Percentiles rank a stretch among this genome's conserved stretches.
Conservation (phyloP, 2,888 invertebrate genomes). For the Ophraella communa region DNA sequence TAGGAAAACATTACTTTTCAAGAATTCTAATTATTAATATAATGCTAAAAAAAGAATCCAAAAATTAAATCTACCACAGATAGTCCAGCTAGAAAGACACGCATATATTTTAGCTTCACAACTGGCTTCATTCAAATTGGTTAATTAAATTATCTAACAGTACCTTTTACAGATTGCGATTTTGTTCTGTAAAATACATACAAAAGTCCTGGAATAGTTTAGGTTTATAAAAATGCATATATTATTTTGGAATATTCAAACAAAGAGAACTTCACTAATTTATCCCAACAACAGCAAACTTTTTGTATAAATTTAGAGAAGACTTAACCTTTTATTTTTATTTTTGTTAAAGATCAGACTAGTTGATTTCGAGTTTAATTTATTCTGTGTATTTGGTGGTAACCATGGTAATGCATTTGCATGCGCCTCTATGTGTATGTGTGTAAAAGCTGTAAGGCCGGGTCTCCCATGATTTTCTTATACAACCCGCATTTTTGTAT, state of each 20-base stretch:
- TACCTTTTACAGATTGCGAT: too few relatives aligned
- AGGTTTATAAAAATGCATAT: not conserved
- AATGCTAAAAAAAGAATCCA: too few relatives aligned
- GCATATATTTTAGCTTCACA: too few relatives aligned
- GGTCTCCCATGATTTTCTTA: slow-evolving; percentile 48
- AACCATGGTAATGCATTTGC: slow-evolving; percentile 56
- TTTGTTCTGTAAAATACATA: too few relatives aligned
- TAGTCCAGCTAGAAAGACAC: too few relatives aligned
- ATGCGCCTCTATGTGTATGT: slow-evolving; percentile 51
- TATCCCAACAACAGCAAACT: not conserved
- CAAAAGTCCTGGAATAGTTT: too few relatives aligned
- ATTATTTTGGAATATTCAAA: not conserved
- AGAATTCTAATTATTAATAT: too few relatives aligned
- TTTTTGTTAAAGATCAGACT: not conserved
- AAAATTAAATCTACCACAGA: too few relatives aligned
- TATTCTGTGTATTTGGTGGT: slow-evolving; percentile 56
- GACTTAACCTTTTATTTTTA: not conserved
- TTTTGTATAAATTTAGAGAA: not conserved
- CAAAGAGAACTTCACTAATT: not conserved
- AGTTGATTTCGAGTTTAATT: slow-evolving; percentile 44
- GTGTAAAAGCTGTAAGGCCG: slow-evolving; percentile 40
- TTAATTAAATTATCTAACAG: too few relatives aligned
- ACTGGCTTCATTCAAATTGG: too few relatives aligned
- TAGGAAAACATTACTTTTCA: too few relatives aligned
- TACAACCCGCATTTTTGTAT: slow-evolving; percentile 46